Evolutionary conservation across 92 coral and sea anemone species (phyloP).

Genomic region (Chrysogorgia sp.): DNA sequence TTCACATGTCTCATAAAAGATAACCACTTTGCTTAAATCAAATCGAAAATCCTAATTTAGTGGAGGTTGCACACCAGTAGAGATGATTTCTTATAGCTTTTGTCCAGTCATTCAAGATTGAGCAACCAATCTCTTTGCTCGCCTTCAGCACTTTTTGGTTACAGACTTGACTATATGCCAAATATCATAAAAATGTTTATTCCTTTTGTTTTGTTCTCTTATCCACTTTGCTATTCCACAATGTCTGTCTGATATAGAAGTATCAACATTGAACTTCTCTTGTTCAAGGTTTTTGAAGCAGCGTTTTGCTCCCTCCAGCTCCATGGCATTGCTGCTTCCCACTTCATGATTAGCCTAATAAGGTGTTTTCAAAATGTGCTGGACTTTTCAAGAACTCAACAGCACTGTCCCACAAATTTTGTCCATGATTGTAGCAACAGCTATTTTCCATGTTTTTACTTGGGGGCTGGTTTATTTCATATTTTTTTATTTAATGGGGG

Average conservation of each 20-base stretch:
- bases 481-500: no score
- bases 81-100: constrained; percentile 55
- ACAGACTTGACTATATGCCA: constrained; percentile 65
- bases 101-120: constrained; percentile 51
- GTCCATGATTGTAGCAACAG: no score
- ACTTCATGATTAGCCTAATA: constrained; percentile 66
- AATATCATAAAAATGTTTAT: constrained; percentile 60
- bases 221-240: constrained; percentile 61
- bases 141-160: constrained; percentile 58
- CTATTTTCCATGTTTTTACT: no score
- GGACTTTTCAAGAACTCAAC: no score
- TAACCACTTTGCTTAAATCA: constrained; percentile 64
- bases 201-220: constrained; percentile 25
- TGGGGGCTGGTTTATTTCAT: no score
- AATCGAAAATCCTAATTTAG: constrained; percentile 54
- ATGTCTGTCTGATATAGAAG: constrained; percentile 61
- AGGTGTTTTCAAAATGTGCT: no score
- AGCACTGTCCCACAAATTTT: no score
- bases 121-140: constrained; percentile 61
- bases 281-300: constrained; percentile 37
- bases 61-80: constrained; percentile 68
- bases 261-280: constrained; percentile 34
- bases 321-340: constrained; percentile 63
- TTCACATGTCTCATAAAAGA: constrained; percentile 65
- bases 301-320: constrained; percentile 65